These are phyloP conservation scores for Ferdinandea cuprea DNA, from an alignment of 2,888 invertebrate genomes.

Conservation along the genomic window DNA sequence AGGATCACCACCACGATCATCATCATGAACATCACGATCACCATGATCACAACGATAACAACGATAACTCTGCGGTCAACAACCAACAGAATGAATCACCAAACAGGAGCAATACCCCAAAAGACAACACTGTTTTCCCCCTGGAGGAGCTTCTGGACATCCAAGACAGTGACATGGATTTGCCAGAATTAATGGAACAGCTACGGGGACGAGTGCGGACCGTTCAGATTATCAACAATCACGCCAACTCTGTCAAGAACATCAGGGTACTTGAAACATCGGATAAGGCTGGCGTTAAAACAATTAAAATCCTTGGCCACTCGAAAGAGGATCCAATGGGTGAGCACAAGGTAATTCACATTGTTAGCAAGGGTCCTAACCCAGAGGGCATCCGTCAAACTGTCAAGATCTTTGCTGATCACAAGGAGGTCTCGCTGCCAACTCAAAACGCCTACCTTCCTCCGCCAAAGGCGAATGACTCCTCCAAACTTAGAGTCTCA, in stretches of 20 bases:
- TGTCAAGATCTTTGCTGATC: slow-evolving; percentile 79
- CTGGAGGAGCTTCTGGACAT: slow-evolving; percentile 19
- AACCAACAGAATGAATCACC: slow-evolving; percentile 59
- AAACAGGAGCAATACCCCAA: slow-evolving; percentile 63
- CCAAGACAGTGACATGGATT: slow-evolving; percentile 31
- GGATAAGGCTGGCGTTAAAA: slow-evolving; percentile 79
- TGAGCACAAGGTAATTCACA: slow-evolving; percentile 78
- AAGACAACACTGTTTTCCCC: slow-evolving; percentile 28
- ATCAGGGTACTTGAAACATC: slow-evolving; percentile 79
- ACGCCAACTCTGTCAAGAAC: slow-evolving; percentile 76
- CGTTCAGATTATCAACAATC: slow-evolving; percentile 79
- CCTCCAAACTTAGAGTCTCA: slow-evolving; percentile 1
- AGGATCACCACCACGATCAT: slow-evolving; percentile 63
- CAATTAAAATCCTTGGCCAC: slow-evolving; percentile 80
- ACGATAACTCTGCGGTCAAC: slow-evolving; percentile 13
- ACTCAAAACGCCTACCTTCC: slow-evolving; percentile 51
- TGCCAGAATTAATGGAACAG: slow-evolving; percentile 30
- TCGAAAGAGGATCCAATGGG: slow-evolving; percentile 78
- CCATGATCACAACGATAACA: slow-evolving; percentile 34
- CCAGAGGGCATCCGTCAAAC: slow-evolving; percentile 78
- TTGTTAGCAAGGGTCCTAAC: slow-evolving; percentile 77
- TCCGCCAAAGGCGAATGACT: slow-evolving; percentile 38
- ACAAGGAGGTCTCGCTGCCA: slow-evolving; percentile 63
- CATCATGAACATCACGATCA: slow-evolving; percentile 54
- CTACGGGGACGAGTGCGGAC: slow-evolving; percentile 78